phyloP scores from a whole-genome alignment of 2,113 vertebrate genomes.

The Nannospalax galili region DNA sequence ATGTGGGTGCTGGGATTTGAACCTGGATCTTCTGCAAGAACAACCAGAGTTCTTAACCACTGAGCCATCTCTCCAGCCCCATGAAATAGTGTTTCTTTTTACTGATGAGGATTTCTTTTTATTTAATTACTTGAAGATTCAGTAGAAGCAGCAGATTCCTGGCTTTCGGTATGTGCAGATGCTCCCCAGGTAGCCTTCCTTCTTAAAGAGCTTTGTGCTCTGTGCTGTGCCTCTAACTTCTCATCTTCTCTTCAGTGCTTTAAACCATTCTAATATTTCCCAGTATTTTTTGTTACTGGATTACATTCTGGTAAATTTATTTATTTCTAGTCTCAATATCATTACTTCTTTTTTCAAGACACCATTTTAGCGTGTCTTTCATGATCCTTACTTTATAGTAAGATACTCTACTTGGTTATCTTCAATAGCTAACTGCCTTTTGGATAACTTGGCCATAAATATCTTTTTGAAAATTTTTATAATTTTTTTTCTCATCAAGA shows the following conservation, averaged over 20 bases:
- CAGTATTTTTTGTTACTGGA: background rate
- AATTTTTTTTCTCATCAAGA: background rate
- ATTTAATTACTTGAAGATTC: background rate
- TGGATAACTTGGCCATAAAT: background rate
- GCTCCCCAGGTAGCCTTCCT: background rate
- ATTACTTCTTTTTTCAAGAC: slow-evolving; percentile 21
- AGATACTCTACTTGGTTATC: background rate
- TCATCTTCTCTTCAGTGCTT: slow-evolving; percentile 32
- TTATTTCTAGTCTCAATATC: slow-evolving; percentile 1
- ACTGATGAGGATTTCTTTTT: no score
- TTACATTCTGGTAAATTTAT: background rate
- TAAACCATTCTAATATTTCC: slow-evolving; percentile 35
- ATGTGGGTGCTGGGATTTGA: no score
- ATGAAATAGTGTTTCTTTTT: no score
- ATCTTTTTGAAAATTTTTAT: slow-evolving; percentile 16
- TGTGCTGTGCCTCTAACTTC: background rate
- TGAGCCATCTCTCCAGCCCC: no score
- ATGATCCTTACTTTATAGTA: slow-evolving; percentile 26
- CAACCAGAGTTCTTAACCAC: no score
- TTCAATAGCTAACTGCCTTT: slow-evolving; percentile 7
- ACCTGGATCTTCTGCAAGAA: no score
- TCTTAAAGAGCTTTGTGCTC: slow-evolving; percentile 1
- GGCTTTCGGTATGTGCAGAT: background rate
- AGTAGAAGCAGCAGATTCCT: background rate
- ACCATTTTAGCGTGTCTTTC: background rate